These are phyloP conservation scores for Trichonephila inaurata DNA, from an alignment of 1,140 invertebrate species.

Conservation along the genomic window DNA sequence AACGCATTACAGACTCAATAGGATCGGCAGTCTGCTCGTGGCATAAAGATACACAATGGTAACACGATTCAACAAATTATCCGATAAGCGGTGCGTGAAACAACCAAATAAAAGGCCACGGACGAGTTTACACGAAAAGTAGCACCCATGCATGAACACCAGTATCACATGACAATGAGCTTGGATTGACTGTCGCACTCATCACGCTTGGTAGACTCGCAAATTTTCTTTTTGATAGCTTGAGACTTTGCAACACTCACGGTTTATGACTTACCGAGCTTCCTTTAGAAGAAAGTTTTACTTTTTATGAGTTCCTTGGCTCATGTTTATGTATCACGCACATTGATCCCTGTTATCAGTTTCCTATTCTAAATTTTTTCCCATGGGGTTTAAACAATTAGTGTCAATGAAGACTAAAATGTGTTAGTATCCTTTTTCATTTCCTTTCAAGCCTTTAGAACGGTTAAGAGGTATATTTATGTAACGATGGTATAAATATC, in stretches of 20 bases:
- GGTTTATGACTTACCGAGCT: neutral
- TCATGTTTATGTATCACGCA: conserved; percentile 25
- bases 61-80: conserved; percentile 66
- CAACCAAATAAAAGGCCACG: conserved; percentile 38
- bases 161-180: conserved; percentile 43
- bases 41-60: conserved; percentile 48
- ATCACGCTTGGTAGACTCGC: conserved; percentile 22
- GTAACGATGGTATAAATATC: no score
- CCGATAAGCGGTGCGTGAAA: conserved; percentile 61
- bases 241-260: neutral
- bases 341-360: neutral
- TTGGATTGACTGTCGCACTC: conserved; percentile 11
- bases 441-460: neutral
- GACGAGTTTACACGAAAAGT: conserved; percentile 54
- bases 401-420: neutral
- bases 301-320: conserved; percentile 26
- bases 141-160: conserved; percentile 58
- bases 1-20: conserved; percentile 19
- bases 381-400: neutral
- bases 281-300: neutral
- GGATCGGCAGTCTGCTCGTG: neutral
- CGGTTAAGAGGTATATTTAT: no score
- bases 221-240: neutral
- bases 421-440: neutral
- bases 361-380: neutral